These are phyloP conservation scores for Phrynosoma platyrhinos DNA, from an alignment of 2,113 vertebrate genomes.

Conservation along the genomic window DNA sequence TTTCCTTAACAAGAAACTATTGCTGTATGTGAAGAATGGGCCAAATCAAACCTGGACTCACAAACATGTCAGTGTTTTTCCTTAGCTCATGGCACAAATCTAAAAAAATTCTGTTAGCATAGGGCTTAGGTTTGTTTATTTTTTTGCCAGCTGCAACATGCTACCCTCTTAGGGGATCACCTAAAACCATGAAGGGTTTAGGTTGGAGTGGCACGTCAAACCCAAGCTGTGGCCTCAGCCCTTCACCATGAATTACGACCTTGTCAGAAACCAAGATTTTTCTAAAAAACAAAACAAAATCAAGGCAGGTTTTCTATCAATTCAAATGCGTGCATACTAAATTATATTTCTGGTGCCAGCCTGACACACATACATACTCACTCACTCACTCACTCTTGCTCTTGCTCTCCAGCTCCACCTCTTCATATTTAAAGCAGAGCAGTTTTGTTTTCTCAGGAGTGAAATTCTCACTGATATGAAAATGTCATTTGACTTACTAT, in stretches of 20 bases:
- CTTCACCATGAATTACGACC: slow-evolving; percentile 80
- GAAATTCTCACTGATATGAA: slow-evolving; percentile 19
- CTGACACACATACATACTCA: slow-evolving; percentile 66
- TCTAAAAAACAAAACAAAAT: slow-evolving; percentile 52
- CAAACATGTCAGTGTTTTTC: slow-evolving; percentile 76
- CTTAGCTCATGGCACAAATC: slow-evolving; percentile 77
- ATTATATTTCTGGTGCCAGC: slow-evolving; percentile 80
- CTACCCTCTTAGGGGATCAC: slow-evolving; percentile 82
- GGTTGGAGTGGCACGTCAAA: slow-evolving; percentile 76
- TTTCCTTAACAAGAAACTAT: slow-evolving; percentile 44
- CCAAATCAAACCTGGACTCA: slow-evolving; percentile 68
- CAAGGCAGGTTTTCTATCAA: slow-evolving; percentile 80
- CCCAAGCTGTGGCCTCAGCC: slow-evolving; percentile 70
- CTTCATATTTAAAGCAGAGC: slow-evolving; percentile 52
- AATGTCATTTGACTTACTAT: neutral
- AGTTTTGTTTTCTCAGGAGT: slow-evolving; percentile 61
- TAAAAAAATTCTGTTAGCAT: slow-evolving; percentile 72
- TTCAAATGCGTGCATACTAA: slow-evolving; percentile 83
- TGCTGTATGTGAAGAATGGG: slow-evolving; percentile 49
- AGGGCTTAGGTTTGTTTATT: slow-evolving; percentile 81
- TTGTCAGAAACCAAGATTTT: slow-evolving; percentile 78
- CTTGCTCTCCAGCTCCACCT: slow-evolving; percentile 32
- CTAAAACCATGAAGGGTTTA: slow-evolving; percentile 78
- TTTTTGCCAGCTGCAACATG: slow-evolving; percentile 83
- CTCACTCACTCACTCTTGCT: slow-evolving; percentile 18